A percentile compares a stretch with the other conserved stretches of the same genome.
Evolutionary conservation across 2,113 vertebrate genomes (phyloP).

Genomic region (Mellivora capensis): DNA sequence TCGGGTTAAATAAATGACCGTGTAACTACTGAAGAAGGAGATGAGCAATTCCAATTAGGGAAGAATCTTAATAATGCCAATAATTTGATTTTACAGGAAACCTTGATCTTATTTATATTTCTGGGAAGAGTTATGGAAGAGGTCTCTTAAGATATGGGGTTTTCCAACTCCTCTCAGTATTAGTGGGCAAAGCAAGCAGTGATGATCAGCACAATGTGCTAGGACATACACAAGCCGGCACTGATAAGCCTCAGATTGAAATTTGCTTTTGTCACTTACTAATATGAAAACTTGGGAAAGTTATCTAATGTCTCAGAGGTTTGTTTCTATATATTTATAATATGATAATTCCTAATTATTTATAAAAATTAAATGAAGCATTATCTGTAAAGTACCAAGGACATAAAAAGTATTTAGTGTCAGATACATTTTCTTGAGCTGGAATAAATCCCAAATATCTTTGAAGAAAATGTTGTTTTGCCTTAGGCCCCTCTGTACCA

Average conservation of each 20-base stretch:
- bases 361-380: neutral
- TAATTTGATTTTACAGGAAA: neutral
- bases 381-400: neutral
- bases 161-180: neutral
- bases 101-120: neutral
- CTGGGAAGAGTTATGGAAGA: neutral
- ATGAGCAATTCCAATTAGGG: neutral
- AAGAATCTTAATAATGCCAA: neutral
- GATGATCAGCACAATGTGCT: neutral
- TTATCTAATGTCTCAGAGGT: neutral
- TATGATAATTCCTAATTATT: neutral
- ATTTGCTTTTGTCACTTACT: neutral
- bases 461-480: constrained; percentile 26
- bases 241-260: neutral
- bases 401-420: neutral
- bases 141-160: neutral
- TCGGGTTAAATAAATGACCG: neutral
- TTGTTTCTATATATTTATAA: neutral
- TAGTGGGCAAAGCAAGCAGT: neutral
- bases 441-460: neutral
- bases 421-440: neutral
- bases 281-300: neutral
- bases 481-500: neutral
- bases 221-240: neutral
- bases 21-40: neutral